Conservation (phyloP, 2,797 vertebrate genomes). For the Chrosomus eos region DNA sequence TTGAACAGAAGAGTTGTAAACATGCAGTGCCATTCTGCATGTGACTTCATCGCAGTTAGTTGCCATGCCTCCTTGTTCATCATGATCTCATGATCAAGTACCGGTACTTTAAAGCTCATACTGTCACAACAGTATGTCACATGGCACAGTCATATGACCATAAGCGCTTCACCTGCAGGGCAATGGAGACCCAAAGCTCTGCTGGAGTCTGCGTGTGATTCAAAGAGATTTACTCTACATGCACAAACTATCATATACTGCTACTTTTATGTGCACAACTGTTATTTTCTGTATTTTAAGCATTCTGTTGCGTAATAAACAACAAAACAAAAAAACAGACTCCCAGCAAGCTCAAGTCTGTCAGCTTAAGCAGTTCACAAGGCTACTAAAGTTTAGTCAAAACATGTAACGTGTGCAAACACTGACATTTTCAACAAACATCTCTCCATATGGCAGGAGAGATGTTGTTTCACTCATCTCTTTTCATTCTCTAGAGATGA, state of each 20-base stretch:
- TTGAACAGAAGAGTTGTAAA: conserved; percentile 21
- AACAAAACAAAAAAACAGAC: background rate
- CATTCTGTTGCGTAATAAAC: background rate
- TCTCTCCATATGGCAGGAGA: background rate
- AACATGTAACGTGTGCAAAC: conserved; percentile 10
- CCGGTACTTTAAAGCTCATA: conserved; percentile 18
- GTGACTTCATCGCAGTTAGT: conserved; percentile 36
- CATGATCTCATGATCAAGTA: conserved; percentile 23
- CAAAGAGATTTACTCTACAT: background rate
- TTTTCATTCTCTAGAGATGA: conserved; percentile 27
- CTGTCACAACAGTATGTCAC: conserved; percentile 2
- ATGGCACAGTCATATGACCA: conserved; percentile 27
- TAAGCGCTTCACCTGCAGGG: conserved; percentile 27
- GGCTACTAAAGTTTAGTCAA: background rate
- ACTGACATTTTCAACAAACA: conserved; percentile 37
- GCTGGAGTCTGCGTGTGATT: conserved; percentile 16
- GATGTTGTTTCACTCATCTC: conserved; percentile 12
- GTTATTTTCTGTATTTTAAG: background rate
- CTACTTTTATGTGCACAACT: background rate
- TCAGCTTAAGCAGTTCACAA: conserved; percentile 21
- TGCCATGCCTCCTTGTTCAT: conserved; percentile 48
- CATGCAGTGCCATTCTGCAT: conserved; percentile 47
- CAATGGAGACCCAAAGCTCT: conserved; percentile 26
- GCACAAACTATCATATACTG: background rate
- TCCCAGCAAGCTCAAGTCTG: conserved; percentile 31